phyloP scores from a whole-genome alignment of 2,797 vertebrate species.

The Rhyacichthys aspro region DNA sequence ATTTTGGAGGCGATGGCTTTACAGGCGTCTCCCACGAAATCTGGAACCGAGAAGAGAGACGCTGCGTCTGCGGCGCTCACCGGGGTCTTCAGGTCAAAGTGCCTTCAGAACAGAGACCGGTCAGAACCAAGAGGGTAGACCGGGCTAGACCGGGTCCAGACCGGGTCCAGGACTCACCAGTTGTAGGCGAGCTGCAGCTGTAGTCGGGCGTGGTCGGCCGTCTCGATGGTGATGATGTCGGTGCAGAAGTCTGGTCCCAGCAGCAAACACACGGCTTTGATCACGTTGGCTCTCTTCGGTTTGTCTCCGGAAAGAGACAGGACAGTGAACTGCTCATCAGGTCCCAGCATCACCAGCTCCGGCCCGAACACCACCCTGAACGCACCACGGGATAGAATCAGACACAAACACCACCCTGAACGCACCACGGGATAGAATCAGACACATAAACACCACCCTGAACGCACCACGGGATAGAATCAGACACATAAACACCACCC shows the following conservation, averaged over 20 bases:
- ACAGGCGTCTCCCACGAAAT: slow-evolving; percentile 90
- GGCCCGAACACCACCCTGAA: slow-evolving; percentile 86
- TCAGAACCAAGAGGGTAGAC: no score
- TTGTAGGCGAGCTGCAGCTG: slow-evolving; percentile 94
- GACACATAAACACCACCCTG: no score
- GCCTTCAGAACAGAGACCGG: slow-evolving; percentile 69
- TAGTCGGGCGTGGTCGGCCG: slow-evolving; percentile 89
- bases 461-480: no score
- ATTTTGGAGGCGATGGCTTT: slow-evolving; percentile 90
- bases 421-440: no score
- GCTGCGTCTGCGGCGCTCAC: slow-evolving; percentile 47
- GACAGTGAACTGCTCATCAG: slow-evolving; percentile 92
- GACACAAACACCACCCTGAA: no score
- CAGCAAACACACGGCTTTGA: slow-evolving; percentile 87
- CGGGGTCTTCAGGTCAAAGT: slow-evolving; percentile 81
- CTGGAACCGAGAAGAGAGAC: slow-evolving; percentile 86
- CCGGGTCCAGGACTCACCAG: slow-evolving; percentile 74
- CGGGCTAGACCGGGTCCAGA: no score
- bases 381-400: no score
- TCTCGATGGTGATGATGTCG: slow-evolving; percentile 91
- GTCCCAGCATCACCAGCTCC: slow-evolving; percentile 89
- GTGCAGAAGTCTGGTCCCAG: slow-evolving; percentile 93
- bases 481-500: no score
- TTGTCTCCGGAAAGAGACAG: slow-evolving; percentile 89
- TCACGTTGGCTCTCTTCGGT: slow-evolving; percentile 87